Evolutionary conservation across 2,888 invertebrate genomes (phyloP), one percentile per base, ranked within the genome.

Genomic region (Drosophila atripex): DNA sequence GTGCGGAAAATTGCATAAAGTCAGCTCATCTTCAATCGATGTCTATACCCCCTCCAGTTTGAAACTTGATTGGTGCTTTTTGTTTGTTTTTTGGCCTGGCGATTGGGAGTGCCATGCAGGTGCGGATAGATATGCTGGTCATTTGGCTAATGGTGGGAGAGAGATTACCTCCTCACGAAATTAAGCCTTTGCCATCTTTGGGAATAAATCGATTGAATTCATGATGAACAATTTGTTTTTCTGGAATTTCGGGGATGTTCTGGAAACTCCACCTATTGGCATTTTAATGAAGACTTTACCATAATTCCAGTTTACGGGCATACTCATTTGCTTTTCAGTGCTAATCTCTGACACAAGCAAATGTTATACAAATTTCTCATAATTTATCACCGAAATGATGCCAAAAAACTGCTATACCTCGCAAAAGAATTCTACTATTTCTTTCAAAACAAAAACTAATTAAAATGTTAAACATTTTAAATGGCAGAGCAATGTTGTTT

Each of bases 1-100:
- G 74, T 76, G 77, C 54, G 55, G 46, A 76, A 70, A 75, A 74
- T 86, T 86, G 83, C 79, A 82, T 82, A 77, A 85, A 66, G 68
- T 50, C 52, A 68, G 64, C 57, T 86, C 86, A 73, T 80, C 86
- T 83, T 75, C 80, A 77, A 58, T 68, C 50, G 58, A 73, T 50
- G 72, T 39, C 30, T 35, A n/a, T 41, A 6, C 55, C 46, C 47
- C 56, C 47, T 45, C 46, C 47, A 46, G 57, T 66, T 45, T 28
- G 25, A 54, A 76, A 76, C 82, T 57, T 59, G 82, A 76, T 68
- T 78, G 71, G 59, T 47, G 47, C 45, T 71, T 71, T 60, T 60
- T 55, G 35, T 60, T 47, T 35, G 45, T 39, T 45, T 23, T 35
- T 45, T 14, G n/a, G n/a, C 45, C 41, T 53, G 16, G 51, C 56